phyloP scores from a whole-genome alignment of 2,797 vertebrate genomes.

The Artibeus jamaicensis region DNA sequence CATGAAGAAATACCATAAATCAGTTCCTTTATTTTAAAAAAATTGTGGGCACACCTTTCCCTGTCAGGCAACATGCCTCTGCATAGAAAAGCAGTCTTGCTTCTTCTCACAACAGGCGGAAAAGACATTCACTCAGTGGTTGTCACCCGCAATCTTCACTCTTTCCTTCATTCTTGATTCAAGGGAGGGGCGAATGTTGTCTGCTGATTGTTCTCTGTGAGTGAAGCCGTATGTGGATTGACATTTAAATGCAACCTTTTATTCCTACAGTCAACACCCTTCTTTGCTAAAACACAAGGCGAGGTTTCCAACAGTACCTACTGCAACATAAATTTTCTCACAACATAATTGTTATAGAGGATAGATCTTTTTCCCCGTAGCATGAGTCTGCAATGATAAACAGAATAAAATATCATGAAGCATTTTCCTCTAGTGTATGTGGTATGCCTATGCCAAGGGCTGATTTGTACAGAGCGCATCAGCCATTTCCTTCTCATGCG shows the following conservation, averaged over 20 bases:
- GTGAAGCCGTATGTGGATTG: background rate
- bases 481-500: background rate
- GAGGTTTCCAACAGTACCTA: background rate
- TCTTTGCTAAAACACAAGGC: background rate
- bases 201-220: background rate
- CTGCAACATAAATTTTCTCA: slow-evolving; percentile 3
- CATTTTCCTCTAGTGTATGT: background rate
- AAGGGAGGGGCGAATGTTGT: background rate
- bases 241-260: background rate
- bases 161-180: background rate
- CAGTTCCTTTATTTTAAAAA: background rate
- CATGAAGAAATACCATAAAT: background rate
- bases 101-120: background rate
- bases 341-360: background rate
- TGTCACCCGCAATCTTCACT: background rate
- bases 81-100: background rate
- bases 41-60: background rate
- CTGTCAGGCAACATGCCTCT: background rate
- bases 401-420: background rate
- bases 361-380: slow-evolving; percentile 8
- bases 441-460: background rate
- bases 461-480: background rate
- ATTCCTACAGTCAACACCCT: background rate
- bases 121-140: background rate
- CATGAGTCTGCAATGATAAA: background rate